phyloP scores from a whole-genome alignment of 1,140 invertebrate species.

The Neodiprion lecontei region DNA sequence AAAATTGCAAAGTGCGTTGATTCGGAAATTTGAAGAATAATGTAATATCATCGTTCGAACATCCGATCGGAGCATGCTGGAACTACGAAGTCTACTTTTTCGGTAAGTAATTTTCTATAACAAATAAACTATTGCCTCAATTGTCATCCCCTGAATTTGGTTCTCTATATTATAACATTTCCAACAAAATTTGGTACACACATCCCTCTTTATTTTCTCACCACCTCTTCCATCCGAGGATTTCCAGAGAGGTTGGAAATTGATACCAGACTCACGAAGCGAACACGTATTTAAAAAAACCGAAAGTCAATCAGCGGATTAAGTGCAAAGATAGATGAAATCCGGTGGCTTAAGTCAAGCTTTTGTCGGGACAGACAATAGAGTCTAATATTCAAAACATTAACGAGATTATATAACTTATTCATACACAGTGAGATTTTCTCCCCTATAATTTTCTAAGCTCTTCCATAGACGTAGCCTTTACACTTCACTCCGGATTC shows the following conservation, averaged over 20 bases:
- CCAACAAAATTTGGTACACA: no score
- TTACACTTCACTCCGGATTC: no score
- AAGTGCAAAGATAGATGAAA: background rate
- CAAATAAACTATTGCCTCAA: no score
- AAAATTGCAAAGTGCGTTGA: background rate
- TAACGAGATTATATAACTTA: slow-evolving; percentile 15
- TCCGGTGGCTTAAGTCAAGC: background rate
- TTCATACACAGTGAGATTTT: background rate
- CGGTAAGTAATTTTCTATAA: slow-evolving; percentile 29
- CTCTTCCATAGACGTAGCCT: no score
- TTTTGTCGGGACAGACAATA: slow-evolving; percentile 2
- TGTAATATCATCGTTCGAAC: background rate
- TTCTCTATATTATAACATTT: no score
- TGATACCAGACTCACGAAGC: background rate
- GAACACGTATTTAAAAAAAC: background rate
- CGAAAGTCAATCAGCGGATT: slow-evolving; percentile 13
- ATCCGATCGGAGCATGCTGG: slow-evolving; percentile 31
- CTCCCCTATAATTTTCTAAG: no score
- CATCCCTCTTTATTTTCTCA: no score
- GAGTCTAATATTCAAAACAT: slow-evolving; percentile 13
- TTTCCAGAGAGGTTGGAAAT: background rate
- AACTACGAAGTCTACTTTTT: slow-evolving; percentile 37
- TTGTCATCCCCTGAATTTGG: no score
- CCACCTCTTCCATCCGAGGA: background rate
- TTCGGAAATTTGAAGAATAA: background rate